Percentiles rank a stretch among this genome's conserved stretches.
phyloP scores from a whole-genome alignment of 2,888 invertebrate genomes.

The Torymus auratus region DNA sequence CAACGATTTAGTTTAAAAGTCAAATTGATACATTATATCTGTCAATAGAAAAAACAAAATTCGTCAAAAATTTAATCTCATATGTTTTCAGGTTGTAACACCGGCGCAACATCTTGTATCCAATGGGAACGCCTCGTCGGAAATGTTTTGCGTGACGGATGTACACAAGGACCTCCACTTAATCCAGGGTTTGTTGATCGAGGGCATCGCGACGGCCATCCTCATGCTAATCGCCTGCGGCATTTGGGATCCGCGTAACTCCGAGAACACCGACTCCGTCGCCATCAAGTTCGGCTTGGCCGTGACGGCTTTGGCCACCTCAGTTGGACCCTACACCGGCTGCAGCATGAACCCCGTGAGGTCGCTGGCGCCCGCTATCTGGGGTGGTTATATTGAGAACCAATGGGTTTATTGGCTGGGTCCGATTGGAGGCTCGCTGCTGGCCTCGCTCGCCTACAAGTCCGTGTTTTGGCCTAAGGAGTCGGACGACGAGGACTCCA shows the following conservation, averaged over 20 bases:
- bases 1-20: no score
- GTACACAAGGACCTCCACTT: constrained; percentile 65
- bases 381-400: constrained; percentile 72
- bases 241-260: constrained; percentile 75
- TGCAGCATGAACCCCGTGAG: constrained; percentile 85
- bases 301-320: constrained; percentile 72
- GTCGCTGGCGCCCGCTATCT: constrained; percentile 73
- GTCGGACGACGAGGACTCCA: constrained; percentile 56
- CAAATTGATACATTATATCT: no score
- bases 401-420: constrained; percentile 76
- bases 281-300: constrained; percentile 75
- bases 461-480: constrained; percentile 64
- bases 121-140: not conserved
- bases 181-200: constrained; percentile 73
- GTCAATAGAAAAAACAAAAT: no score
- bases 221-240: constrained; percentile 74
- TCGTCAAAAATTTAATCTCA: not conserved
- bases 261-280: constrained; percentile 72
- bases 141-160: constrained; percentile 72
- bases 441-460: constrained; percentile 69
- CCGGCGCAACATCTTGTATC: constrained; percentile 64
- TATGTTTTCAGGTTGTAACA: constrained; percentile 68
- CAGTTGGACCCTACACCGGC: constrained; percentile 79
- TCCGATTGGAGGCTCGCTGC: constrained; percentile 69
- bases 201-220: constrained; percentile 73